These are phyloP conservation scores for Flexamia atlantica DNA, from an alignment of 2,888 invertebrate genomes.

Conservation along the genomic window DNA sequence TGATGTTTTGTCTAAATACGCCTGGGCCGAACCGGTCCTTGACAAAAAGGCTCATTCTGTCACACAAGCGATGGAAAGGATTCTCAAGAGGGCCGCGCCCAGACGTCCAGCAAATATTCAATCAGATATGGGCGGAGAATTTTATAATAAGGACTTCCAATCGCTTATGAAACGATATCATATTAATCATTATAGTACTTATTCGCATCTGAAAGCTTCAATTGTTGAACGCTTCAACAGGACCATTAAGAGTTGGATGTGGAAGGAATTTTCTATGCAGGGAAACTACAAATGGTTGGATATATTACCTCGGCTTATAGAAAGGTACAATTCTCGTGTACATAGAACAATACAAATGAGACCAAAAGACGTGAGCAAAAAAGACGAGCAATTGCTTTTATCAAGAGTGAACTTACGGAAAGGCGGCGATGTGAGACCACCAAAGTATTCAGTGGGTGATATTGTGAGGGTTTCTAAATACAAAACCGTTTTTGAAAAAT, in stretches of 20 bases:
- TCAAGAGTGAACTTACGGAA: too few relatives aligned
- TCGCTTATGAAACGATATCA: slow-evolving; percentile 69
- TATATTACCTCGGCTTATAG: slow-evolving; percentile 66
- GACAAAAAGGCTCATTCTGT: slow-evolving; percentile 48
- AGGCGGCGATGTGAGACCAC: too few relatives aligned
- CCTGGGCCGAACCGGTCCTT: slow-evolving; percentile 42
- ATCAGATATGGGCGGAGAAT: slow-evolving; percentile 72
- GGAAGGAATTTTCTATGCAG: slow-evolving; percentile 60
- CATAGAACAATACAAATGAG: slow-evolving; percentile 72
- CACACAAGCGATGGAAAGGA: slow-evolving; percentile 22
- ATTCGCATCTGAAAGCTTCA: slow-evolving; percentile 70
- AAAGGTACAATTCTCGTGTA: slow-evolving; percentile 71
- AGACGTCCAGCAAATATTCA: slow-evolving; percentile 66
- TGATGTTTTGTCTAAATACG: too few relatives aligned
- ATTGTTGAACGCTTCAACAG: slow-evolving; percentile 71
- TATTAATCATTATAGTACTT: slow-evolving; percentile 66
- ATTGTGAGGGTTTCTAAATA: too few relatives aligned
- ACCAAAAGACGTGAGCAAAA: slow-evolving; percentile 71
- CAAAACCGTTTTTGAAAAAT: too few relatives aligned
- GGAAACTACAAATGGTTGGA: slow-evolving; percentile 68
- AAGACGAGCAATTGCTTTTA: too few relatives aligned
- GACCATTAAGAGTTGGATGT: slow-evolving; percentile 69
- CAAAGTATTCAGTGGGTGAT: too few relatives aligned
- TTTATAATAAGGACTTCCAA: slow-evolving; percentile 70
- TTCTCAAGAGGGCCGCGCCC: not conserved